These are phyloP conservation scores for Enteromius viviparus DNA, from an alignment of 2,797 vertebrate species.

Conservation along the genomic window DNA sequence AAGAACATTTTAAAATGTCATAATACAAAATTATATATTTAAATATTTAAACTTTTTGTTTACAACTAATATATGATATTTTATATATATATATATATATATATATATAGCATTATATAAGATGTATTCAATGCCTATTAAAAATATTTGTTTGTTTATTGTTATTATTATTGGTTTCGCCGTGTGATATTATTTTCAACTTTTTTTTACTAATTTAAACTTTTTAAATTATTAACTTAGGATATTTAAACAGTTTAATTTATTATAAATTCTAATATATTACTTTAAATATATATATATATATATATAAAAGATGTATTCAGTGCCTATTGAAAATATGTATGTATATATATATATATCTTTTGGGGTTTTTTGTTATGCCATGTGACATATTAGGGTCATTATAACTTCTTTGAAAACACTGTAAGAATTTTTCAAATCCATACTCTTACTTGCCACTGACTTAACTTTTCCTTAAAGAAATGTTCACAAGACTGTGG, in stretches of 20 bases:
- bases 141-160: neutral
- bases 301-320: neutral
- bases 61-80: too few species aligned
- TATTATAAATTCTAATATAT: neutral
- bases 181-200: neutral
- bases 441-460: neutral
- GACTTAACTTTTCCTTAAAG: neutral
- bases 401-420: neutral
- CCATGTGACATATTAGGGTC: neutral
- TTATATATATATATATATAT: too few species aligned
- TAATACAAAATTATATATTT: neutral
- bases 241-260: neutral
- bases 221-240: neutral
- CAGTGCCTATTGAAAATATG: neutral
- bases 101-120: neutral
- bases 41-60: neutral
- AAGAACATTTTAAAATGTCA: neutral
- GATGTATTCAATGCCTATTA: neutral
- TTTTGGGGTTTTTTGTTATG: neutral
- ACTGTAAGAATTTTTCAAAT: neutral
- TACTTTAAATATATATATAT: too few species aligned
- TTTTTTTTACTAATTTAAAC: neutral
- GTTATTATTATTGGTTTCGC: neutral
- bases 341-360: neutral
- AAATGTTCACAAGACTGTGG: slow-evolving; percentile 22